Evolutionary conservation across 2,797 vertebrate species (phyloP).

Genomic region (Echiichthys vipera): DNA sequence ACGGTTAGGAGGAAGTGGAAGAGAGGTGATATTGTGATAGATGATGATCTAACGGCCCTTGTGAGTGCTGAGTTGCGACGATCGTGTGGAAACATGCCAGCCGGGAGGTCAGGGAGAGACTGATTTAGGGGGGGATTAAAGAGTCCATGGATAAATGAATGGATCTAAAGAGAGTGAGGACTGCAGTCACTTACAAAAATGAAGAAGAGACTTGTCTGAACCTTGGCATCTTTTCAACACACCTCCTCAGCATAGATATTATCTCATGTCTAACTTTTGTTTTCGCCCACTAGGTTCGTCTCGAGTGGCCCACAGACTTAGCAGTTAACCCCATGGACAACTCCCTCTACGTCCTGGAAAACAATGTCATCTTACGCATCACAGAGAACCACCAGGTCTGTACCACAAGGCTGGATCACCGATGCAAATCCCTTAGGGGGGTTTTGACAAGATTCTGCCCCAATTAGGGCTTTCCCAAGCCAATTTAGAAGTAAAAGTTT

Average conservation of each 20-base stretch:
- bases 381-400: conserved; percentile 97
- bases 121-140: conserved; percentile 71
- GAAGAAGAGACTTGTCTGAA: conserved; percentile 56
- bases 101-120: conserved; percentile 70
- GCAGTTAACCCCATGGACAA: conserved; percentile 99
- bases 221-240: conserved; percentile 53
- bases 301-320: conserved; percentile 99
- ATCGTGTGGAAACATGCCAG: conserved; percentile 90
- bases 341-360: conserved; percentile 97
- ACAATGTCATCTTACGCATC: conserved; percentile 98
- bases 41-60: conserved; percentile 85
- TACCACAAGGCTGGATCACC: conserved; percentile 33
- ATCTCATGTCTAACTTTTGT: conserved; percentile 34
- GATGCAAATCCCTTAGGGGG: conserved; percentile 40
- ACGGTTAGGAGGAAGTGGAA: conserved; percentile 29
- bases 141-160: conserved; percentile 67
- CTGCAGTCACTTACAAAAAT: conserved; percentile 66
- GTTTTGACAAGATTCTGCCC: conserved; percentile 65
- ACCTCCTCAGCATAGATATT: conserved; percentile 1
- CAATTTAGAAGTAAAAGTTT: conserved; percentile 67
- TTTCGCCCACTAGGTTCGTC: conserved; percentile 88
- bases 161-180: conserved; percentile 54
- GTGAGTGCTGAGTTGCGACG: conserved; percentile 90
- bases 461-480: conserved; percentile 68
- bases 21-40: conserved; percentile 59